Evolutionary conservation across 2,888 invertebrate genomes (phyloP).

Genomic region (Xiphydria camelus): DNA sequence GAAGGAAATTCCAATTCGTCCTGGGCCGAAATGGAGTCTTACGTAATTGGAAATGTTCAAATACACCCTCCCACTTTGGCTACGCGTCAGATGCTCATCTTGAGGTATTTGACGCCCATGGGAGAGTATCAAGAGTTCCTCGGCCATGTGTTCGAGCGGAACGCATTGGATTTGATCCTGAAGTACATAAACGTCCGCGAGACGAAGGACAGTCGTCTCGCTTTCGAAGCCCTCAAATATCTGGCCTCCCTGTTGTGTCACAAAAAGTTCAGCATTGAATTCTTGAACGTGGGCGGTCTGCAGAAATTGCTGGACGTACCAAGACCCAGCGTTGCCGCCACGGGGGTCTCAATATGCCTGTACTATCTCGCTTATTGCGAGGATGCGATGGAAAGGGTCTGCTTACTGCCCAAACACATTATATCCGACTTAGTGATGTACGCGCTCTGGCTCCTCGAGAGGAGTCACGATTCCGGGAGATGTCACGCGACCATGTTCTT

Average conservation of each 20-base stretch:
- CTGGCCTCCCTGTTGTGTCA: slow-evolving; percentile 93
- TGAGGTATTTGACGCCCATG: slow-evolving; percentile 93
- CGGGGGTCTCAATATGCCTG: slow-evolving; percentile 93
- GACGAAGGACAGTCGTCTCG: slow-evolving; percentile 87
- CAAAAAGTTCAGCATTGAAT: slow-evolving; percentile 97
- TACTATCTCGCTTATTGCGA: slow-evolving; percentile 97
- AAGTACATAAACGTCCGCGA: slow-evolving; percentile 88
- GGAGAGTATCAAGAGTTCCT: slow-evolving; percentile 98
- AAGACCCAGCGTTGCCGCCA: slow-evolving; percentile 91
- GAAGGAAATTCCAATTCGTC: slow-evolving; percentile 71
- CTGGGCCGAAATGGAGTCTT: slow-evolving; percentile 89
- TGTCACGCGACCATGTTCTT: slow-evolving; percentile 99
- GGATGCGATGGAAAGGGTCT: slow-evolving; percentile 96
- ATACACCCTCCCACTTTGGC: slow-evolving; percentile 87
- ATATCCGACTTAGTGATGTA: slow-evolving; percentile 84
- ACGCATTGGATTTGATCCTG: slow-evolving; percentile 86
- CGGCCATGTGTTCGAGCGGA: slow-evolving; percentile 90
- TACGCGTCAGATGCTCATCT: slow-evolving; percentile 89
- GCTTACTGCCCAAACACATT: slow-evolving; percentile 77
- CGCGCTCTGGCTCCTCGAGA: slow-evolving; percentile 92
- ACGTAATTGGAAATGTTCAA: slow-evolving; percentile 86
- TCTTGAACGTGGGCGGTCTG: slow-evolving; percentile 86
- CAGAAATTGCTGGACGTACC: slow-evolving; percentile 87
- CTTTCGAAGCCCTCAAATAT: slow-evolving; percentile 96
- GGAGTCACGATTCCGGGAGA: slow-evolving; percentile 96